phyloP scores from a whole-genome alignment of 92 coral and sea anemone genomes.

The Parazoanthus atlanticus region DNA sequence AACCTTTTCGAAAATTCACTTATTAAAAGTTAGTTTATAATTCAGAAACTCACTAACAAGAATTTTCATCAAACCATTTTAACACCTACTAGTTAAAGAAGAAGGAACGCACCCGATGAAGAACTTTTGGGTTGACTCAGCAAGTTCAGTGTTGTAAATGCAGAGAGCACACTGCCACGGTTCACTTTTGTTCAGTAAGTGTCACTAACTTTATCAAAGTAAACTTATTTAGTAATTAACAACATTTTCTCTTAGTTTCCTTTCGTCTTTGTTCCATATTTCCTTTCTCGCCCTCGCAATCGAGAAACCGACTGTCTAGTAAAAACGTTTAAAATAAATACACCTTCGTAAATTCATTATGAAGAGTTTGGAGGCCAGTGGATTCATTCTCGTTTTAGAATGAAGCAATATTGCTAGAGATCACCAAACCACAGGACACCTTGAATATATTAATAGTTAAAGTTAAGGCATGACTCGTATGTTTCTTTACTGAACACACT shows the following conservation, averaged over 20 bases:
- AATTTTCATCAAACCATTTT: too few species aligned
- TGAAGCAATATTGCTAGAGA: not conserved
- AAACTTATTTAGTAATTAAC: not conserved
- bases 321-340: not conserved
- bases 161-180: not conserved
- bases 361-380: not conserved
- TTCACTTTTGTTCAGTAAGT: not conserved
- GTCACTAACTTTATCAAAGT: not conserved
- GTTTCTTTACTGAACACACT: not conserved
- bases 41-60: not conserved
- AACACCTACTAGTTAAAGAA: not conserved
- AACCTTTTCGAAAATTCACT: not conserved
- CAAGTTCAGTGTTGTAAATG: not conserved
- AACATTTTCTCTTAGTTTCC: not conserved
- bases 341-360: not conserved
- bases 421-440: not conserved
- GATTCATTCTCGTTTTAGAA: not conserved
- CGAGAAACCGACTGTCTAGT: not conserved
- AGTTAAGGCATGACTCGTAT: not conserved
- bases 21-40: not conserved
- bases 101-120: not conserved
- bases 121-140: not conserved
- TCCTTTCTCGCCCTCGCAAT: not conserved
- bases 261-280: not conserved
- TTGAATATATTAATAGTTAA: too few species aligned